Conservation (phyloP, 1,140 invertebrate genomes). For the Heliothis subflexa region DNA sequence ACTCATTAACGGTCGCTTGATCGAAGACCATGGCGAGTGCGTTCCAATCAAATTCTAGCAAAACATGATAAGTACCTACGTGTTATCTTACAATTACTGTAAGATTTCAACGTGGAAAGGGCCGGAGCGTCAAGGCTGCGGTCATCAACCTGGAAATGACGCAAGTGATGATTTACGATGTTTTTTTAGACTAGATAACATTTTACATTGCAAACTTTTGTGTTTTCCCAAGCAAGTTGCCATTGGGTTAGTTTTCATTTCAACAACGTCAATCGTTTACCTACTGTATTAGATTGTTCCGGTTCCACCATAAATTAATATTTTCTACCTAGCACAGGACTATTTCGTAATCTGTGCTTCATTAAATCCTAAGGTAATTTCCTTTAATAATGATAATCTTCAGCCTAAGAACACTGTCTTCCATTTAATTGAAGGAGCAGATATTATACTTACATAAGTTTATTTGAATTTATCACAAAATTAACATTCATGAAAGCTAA, state of each 20-base stretch:
- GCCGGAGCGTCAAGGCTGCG: constrained; percentile 43
- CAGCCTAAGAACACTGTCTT: too few relatives aligned
- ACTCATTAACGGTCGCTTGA: constrained; percentile 67
- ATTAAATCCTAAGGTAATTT: too few relatives aligned
- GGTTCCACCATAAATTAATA: too few relatives aligned
- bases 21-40: constrained; percentile 51
- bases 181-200: constrained; percentile 1
- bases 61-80: constrained; percentile 15
- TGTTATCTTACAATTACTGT: constrained; percentile 23
- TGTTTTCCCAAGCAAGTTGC: neutral
- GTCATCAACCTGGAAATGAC: constrained; percentile 68
- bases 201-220: constrained; percentile 17
- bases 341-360: too few relatives aligned
- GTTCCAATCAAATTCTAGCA: constrained; percentile 55
- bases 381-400: too few relatives aligned
- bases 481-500: too few relatives aligned
- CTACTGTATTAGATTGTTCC: too few relatives aligned
- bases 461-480: too few relatives aligned
- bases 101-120: constrained; percentile 25
- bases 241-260: neutral
- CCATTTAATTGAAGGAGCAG: too few relatives aligned
- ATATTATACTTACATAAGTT: too few relatives aligned
- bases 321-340: too few relatives aligned
- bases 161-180: neutral
- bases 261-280: too few relatives aligned